A percentile compares a stretch with the other conserved stretches of the same genome.
phyloP scores from a whole-genome alignment of 2,888 invertebrate genomes.

The Celastrina argiolus region DNA sequence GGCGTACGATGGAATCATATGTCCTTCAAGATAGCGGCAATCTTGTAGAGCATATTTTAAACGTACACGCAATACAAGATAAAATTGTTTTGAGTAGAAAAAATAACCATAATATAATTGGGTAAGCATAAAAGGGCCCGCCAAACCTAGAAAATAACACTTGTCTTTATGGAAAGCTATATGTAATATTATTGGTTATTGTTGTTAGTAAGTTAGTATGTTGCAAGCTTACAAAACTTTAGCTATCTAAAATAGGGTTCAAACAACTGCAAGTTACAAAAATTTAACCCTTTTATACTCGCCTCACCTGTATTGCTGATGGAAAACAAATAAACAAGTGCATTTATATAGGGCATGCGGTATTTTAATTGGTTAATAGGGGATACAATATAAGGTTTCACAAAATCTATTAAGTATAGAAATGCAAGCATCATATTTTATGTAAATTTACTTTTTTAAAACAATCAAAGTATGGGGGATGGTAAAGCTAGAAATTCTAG shows the following conservation, averaged over 20 bases:
- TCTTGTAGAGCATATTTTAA: constrained; percentile 45
- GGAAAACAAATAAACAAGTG: too few species aligned
- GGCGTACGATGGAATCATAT: constrained; percentile 56
- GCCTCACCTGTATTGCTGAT: background rate
- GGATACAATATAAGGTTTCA: too few species aligned
- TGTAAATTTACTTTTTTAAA: too few species aligned
- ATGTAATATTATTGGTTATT: background rate
- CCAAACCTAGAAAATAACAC: background rate
- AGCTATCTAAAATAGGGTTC: background rate
- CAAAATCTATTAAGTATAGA: too few species aligned
- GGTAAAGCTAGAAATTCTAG: too few species aligned
- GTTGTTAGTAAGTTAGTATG: background rate
- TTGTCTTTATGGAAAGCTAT: background rate
- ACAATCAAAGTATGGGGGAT: too few species aligned
- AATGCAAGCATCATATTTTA: too few species aligned
- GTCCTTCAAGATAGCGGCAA: constrained; percentile 42
- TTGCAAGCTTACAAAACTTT: background rate
- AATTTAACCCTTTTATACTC: background rate
- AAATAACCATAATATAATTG: background rate
- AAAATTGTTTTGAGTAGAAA: background rate
- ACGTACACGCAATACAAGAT: constrained; percentile 9
- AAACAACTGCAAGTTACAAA: background rate
- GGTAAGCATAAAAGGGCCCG: background rate
- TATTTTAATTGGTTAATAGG: too few species aligned
- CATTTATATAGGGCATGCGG: too few species aligned